Evolutionary conservation across 2,113 vertebrate species (phyloP).

Genomic region (Pterocles gutturalis): DNA sequence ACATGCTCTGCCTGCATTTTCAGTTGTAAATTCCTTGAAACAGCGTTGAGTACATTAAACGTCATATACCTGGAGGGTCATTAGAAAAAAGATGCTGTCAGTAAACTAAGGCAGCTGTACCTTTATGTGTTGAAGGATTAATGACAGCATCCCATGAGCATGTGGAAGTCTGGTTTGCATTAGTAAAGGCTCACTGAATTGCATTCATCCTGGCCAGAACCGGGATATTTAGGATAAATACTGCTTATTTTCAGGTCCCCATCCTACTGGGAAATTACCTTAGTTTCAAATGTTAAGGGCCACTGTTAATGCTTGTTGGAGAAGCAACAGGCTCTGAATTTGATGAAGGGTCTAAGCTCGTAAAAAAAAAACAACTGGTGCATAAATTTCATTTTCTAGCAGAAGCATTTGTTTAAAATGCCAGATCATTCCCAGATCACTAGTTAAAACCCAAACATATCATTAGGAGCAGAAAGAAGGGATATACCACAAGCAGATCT

Average conservation of each 20-base stretch:
- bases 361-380: background rate
- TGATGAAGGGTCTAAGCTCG: background rate
- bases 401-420: constrained; percentile 3
- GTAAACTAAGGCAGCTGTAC: constrained; percentile 6
- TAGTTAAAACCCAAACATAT: background rate
- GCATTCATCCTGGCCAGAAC: background rate
- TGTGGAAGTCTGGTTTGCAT: constrained; percentile 26
- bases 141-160: background rate
- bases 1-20: background rate
- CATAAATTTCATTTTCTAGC: background rate
- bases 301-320: background rate
- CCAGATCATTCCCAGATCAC: background rate
- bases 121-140: background rate
- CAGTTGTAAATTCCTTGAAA: background rate
- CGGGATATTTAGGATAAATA: background rate
- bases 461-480: background rate
- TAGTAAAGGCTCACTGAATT: background rate
- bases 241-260: background rate
- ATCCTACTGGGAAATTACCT: background rate
- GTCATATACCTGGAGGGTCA: background rate
- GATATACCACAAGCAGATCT: background rate
- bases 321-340: background rate
- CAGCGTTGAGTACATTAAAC: background rate
- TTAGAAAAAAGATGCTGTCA: background rate
- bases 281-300: background rate